Conservation (phyloP, 2,888 invertebrate species). For the Catocala sponsa region DNA sequence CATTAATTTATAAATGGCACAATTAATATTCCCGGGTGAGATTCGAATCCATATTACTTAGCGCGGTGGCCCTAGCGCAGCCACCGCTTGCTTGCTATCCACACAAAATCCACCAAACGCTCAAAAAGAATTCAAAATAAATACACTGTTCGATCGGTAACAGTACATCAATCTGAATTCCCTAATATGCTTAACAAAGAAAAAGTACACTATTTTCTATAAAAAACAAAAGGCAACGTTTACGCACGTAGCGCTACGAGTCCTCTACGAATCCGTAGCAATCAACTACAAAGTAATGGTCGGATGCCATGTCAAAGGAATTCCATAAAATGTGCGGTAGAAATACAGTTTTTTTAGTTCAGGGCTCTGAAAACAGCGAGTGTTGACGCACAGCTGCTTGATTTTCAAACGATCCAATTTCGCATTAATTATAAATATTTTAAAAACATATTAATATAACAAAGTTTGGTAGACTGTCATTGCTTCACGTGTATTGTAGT, state of each 20-base stretch:
- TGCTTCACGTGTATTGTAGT: not conserved
- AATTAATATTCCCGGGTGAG: no score
- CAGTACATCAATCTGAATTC: no score
- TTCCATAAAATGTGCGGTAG: constrained; percentile 73
- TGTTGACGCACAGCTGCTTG: constrained; percentile 1
- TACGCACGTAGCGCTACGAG: constrained; percentile 65
- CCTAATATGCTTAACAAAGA: constrained; percentile 13
- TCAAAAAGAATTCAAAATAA: no score
- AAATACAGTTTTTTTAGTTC: constrained; percentile 47
- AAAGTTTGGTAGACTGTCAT: not conserved
- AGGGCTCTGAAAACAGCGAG: constrained; percentile 34
- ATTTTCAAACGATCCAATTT: constrained; percentile 20
- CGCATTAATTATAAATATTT: not conserved
- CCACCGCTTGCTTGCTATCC: no score
- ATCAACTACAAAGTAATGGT: constrained; percentile 80
- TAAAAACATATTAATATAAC: not conserved
- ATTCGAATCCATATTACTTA: no score
- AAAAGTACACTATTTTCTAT: constrained; percentile 26
- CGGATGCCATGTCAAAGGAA: constrained; percentile 84
- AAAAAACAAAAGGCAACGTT: constrained; percentile 30
- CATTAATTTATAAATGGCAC: no score
- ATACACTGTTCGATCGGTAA: no score
- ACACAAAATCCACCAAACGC: no score
- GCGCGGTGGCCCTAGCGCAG: no score
- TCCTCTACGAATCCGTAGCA: constrained; percentile 69